phyloP scores from a whole-genome alignment of 1,140 invertebrate genomes.

The Nixonia krombeini region DNA sequence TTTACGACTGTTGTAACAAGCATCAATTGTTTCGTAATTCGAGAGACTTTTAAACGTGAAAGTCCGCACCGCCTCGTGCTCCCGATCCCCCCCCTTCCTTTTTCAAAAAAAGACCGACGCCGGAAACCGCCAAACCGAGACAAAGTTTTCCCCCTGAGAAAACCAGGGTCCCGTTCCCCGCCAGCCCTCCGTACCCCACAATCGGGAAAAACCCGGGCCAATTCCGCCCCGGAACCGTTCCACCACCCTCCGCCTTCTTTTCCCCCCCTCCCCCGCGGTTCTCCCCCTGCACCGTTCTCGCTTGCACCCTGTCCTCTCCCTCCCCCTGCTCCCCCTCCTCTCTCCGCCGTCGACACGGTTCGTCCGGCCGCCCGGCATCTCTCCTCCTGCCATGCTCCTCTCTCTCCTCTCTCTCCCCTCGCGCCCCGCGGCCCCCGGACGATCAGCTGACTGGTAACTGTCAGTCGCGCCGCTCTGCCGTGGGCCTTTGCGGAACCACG shows the following conservation, averaged over 20 bases:
- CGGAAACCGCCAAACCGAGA: no score
- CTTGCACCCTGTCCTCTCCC: constrained; percentile 24
- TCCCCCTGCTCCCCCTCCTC: constrained; percentile 19
- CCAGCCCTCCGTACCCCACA: constrained; percentile 9
- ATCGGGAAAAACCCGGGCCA: no score
- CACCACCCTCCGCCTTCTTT: constrained; percentile 21
- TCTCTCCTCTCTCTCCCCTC: constrained; percentile 24
- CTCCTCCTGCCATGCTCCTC: constrained; percentile 18
- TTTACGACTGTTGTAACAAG: no score
- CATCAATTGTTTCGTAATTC: no score
- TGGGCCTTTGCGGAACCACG: constrained; percentile 51
- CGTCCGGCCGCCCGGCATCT: no score
- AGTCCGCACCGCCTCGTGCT: no score
- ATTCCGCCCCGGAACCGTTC: constrained; percentile 5
- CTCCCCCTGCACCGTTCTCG: constrained; percentile 35
- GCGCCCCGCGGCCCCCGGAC: constrained; percentile 25
- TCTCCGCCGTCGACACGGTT: constrained; percentile 14
- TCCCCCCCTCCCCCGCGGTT: constrained; percentile 19
- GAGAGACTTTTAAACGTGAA: no score
- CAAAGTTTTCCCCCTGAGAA: no score
- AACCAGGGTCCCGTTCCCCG: no score
- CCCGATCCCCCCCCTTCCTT: no score
- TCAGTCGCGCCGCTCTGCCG: constrained; percentile 52
- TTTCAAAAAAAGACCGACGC: no score
- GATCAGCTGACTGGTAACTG: constrained; percentile 65